Percentiles rank a stretch among this genome's conserved stretches.
These are phyloP conservation scores for Philonicus albiceps DNA, from an alignment of 2,888 invertebrate species.

Conservation along the genomic window DNA sequence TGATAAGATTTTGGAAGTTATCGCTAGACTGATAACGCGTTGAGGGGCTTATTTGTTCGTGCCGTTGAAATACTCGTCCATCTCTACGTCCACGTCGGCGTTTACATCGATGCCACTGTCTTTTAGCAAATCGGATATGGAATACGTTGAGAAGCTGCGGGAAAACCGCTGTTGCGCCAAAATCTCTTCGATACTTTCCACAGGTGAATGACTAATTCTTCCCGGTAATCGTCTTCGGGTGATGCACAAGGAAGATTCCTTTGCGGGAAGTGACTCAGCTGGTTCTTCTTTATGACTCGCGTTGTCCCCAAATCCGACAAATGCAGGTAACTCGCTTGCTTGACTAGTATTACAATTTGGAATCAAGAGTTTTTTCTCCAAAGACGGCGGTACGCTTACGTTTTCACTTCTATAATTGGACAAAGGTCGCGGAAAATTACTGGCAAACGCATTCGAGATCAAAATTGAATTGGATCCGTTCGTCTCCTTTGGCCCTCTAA, in stretches of 20 bases:
- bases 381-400: neutral
- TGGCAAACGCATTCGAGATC: neutral
- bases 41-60: neutral
- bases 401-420: neutral
- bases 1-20: neutral
- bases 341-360: conserved; percentile 21
- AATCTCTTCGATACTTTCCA: conserved; percentile 61
- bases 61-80: conserved; percentile 14
- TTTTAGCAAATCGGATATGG: conserved; percentile 61
- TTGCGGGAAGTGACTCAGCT: neutral
- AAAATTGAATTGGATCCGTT: neutral
- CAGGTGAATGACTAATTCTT: conserved; percentile 50
- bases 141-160: conserved; percentile 60
- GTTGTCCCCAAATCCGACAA: neutral
- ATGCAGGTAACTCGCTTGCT: neutral
- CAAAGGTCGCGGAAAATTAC: neutral
- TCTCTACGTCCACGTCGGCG: conserved; percentile 21
- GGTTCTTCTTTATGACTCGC: neutral
- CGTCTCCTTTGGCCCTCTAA: neutral
- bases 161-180: conserved; percentile 60
- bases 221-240: neutral
- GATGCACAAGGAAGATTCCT: neutral
- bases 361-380: neutral
- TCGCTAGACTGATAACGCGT: neutral
- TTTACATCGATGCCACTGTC: conserved; percentile 52